A percentile compares a stretch with the other conserved stretches of the same genome.
Evolutionary conservation across 1,140 invertebrate genomes (phyloP).

Genomic region (silkworm (Bombyx mori)): ASM3026992v2 NC_085135.1:10096501-10097000

Average conservation of each 20-base stretch:
- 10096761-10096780: no score
- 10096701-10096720: neutral
- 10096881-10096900: no score
- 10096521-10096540: neutral
- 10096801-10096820: no score
- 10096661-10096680: neutral
- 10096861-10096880: no score
- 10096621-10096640: neutral
- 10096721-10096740: conserved; percentile 5
- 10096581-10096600: neutral
- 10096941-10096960: no score
- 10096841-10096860: no score
- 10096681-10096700: neutral
- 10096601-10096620: neutral
- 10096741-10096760: neutral
- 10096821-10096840: no score
- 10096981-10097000: no score
- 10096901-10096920: no score
- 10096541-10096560: conserved; percentile 7
- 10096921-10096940: no score
- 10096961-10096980: no score
- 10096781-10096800: no score
- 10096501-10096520: conserved; percentile 1
- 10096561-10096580: conserved; percentile 1
- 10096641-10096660: conserved; percentile 8